These are phyloP conservation scores for Chironomus tepperi DNA, from an alignment of 1,140 invertebrate genomes.

Conservation along the genomic window DNA sequence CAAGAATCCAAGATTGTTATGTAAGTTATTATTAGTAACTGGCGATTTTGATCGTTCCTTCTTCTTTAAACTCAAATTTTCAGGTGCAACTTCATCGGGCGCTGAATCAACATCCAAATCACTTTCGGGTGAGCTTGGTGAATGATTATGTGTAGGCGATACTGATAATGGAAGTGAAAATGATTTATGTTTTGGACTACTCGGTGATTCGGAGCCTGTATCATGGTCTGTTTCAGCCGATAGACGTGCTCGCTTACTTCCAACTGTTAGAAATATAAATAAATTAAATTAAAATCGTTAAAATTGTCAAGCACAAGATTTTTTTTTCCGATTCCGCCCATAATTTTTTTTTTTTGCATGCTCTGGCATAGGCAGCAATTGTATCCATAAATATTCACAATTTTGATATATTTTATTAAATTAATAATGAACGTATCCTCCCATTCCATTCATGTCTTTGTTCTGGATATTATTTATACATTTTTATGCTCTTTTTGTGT, in stretches of 20 bases:
- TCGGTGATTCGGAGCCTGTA: slow-evolving; percentile 43
- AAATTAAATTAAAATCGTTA: not conserved
- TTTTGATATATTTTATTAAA: not conserved
- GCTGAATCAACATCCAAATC: slow-evolving; percentile 44
- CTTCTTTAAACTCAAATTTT: slow-evolving; percentile 52
- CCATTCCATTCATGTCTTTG: not conserved
- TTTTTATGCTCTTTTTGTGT: too few relatives aligned
- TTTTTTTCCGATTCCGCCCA: not conserved
- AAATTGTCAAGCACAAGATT: slow-evolving; percentile 4
- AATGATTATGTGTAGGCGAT: slow-evolving; percentile 40
- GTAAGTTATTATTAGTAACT: slow-evolving; percentile 29
- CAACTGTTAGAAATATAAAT: slow-evolving; percentile 29
- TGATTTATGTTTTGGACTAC: slow-evolving; percentile 44
- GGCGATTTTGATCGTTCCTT: slow-evolving; percentile 40
- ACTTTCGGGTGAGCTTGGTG: slow-evolving; percentile 42
- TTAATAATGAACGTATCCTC: not conserved
- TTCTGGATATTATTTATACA: not conserved
- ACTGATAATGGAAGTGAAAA: slow-evolving; percentile 36
- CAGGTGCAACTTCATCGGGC: slow-evolving; percentile 48
- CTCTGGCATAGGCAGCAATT: not conserved
- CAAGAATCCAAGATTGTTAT: slow-evolving; percentile 37
- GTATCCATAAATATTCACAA: slow-evolving; percentile 8
- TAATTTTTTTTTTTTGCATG: not conserved
- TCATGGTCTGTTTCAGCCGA: slow-evolving; percentile 40
- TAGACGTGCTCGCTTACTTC: slow-evolving; percentile 45